Percentiles rank a stretch among this genome's conserved stretches.
Conservation (phyloP, 2,113 vertebrate genomes). For the Oncorhynchus masou region DNA sequence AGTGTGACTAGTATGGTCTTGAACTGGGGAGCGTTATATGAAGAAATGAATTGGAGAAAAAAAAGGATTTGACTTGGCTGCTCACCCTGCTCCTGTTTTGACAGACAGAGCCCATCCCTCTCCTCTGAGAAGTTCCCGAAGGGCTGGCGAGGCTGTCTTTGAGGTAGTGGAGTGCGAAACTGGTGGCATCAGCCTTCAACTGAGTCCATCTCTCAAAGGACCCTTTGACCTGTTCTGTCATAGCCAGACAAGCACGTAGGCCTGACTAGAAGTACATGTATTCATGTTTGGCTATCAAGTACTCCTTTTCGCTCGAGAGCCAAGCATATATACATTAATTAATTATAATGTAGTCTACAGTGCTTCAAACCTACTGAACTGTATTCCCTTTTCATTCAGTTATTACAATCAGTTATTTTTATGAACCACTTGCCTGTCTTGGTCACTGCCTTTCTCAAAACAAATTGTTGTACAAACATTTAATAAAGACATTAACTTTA, state of each 20-base stretch:
- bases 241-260: background rate
- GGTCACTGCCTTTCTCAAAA: too few species aligned
- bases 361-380: too few species aligned
- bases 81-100: background rate
- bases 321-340: too few species aligned
- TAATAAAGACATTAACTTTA: too few species aligned
- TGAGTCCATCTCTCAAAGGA: background rate
- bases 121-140: background rate
- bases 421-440: background rate
- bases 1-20: too few species aligned
- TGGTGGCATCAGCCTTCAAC: background rate
- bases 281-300: background rate
- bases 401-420: too few species aligned
- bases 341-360: too few species aligned
- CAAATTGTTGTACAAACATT: too few species aligned
- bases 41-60: too few species aligned
- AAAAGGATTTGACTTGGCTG: background rate
- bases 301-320: too few species aligned
- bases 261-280: background rate
- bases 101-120: background rate
- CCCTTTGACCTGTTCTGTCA: slow-evolving; percentile 2
- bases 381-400: too few species aligned
- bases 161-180: background rate
- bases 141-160: too few species aligned
- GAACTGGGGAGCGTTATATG: background rate